phyloP scores from a whole-genome alignment of 2,113 vertebrate genomes.

The Actinemys pallida region DNA sequence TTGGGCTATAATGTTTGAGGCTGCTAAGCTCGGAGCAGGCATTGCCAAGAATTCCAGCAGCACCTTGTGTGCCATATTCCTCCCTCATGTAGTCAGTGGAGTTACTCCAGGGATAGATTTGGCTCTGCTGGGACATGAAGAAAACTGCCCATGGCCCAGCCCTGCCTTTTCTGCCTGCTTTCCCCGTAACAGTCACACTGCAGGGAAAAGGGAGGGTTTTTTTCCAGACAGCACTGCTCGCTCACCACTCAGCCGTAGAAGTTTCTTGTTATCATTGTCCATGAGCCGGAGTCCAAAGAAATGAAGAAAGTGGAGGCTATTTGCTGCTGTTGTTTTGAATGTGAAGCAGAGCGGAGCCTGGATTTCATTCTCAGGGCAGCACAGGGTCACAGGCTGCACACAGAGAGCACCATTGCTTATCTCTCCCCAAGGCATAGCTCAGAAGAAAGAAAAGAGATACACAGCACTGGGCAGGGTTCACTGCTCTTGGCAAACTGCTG shows the following conservation, averaged over 20 bases:
- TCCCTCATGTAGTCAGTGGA: not conserved
- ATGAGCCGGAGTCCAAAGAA: not conserved
- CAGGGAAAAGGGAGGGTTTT: not conserved
- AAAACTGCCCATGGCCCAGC: not conserved
- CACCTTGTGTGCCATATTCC: not conserved
- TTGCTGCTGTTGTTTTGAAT: conserved; percentile 67
- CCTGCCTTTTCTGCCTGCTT: not conserved
- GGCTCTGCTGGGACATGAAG: not conserved
- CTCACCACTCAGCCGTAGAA: accelerated
- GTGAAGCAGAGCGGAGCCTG: not conserved
- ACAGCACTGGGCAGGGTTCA: conserved; percentile 12
- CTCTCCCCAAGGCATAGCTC: conserved; percentile 1
- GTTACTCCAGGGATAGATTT: not conserved
- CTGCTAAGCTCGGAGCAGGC: not conserved
- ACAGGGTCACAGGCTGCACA: conserved; percentile 11
- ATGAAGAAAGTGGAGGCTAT: conserved; percentile 42
- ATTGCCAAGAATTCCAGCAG: not conserved
- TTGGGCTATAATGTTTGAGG: not conserved
- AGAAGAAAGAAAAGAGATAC: conserved; percentile 29
- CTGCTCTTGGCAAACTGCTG: conserved; percentile 46
- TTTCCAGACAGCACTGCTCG: not conserved
- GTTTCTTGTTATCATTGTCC: not conserved
- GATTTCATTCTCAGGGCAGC: conserved; percentile 46
- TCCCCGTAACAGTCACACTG: too few relatives aligned
- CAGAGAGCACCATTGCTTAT: conserved; percentile 52